Base-by-base conservation (phyloP, 2,888 invertebrate genomes). In the Agonopterix heracliana region DNA sequence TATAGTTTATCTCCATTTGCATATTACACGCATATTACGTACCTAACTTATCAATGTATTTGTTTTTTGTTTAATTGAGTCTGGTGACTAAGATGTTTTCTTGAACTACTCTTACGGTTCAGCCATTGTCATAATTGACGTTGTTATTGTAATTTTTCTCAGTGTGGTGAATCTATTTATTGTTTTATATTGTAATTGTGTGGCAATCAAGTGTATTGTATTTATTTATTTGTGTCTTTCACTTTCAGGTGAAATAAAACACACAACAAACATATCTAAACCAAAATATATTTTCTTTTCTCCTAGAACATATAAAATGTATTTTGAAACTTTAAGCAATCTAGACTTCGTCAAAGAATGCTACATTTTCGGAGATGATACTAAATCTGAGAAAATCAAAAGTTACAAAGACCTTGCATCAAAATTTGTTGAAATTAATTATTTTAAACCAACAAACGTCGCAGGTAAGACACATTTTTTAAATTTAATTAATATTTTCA, bases 281-380 rank as follows among this genome's bases (percentile, higher is more conserved):
- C 46, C 46, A 14, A 46, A 9, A n/a, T 40, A 38, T n/a, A 17
- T 46, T 8, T 38, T 46, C 17, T 14, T 46, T 9, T 46, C 46
- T 9, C 38, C 11, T 0, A n/a, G 8, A 10, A 12, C 46, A 17
- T 46, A 38, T 38, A 46, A 14, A n/a, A 46, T 2, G 9, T 12
- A 46, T 12, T 36, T 12, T n/a, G 10, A 36, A 10, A 38, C 8
- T 36, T 14, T 46, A 11, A 10, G 4, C 8, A 17, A 10, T 3
- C n/a, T 14, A n/a, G 10, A 8, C 9, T 14, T 46, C 10, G 11
- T 46, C 10, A 8, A 7, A 12, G 38, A 46, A 38, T 38, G 10
- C 17, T 46, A 9, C 9, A 14, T 46, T 13, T 46, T 13, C 38
- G 46, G 38, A 34, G 13, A 43, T 9, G 12, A 11, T 13, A 3